Evolutionary conservation across 1,140 invertebrate genomes (phyloP).

Genomic region (Asobara japonica): DNA sequence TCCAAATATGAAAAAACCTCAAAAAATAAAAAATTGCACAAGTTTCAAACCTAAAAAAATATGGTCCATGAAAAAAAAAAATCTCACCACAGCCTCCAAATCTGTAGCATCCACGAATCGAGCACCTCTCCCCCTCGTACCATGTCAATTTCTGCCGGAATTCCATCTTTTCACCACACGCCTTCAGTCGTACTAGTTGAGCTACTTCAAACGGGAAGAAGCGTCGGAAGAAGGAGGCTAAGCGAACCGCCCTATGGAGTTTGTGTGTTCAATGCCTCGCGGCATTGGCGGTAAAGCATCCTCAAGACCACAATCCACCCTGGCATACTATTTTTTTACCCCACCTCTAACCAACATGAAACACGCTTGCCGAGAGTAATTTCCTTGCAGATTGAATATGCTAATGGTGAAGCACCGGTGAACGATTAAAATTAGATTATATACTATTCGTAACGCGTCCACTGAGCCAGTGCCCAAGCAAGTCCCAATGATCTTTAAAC

Average conservation of each 20-base stretch:
- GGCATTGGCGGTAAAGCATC: background rate
- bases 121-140: too few species aligned
- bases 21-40: too few species aligned
- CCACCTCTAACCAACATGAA: slow-evolving; percentile 21
- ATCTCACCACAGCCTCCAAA: too few species aligned
- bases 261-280: background rate
- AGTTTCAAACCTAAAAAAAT: too few species aligned
- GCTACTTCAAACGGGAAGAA: background rate
- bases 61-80: too few species aligned
- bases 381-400: slow-evolving; percentile 46
- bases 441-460: slow-evolving; percentile 35
- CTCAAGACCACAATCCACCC: background rate
- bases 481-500: slow-evolving; percentile 24
- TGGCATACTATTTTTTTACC: slow-evolving; percentile 4
- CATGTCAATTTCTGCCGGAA: too few species aligned
- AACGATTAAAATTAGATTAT: slow-evolving; percentile 46
- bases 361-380: slow-evolving; percentile 39
- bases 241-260: background rate
- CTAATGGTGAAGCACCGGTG: slow-evolving; percentile 33
- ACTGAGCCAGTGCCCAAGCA: too few species aligned
- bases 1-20: too few species aligned
- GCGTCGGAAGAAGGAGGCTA: background rate
- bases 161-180: too few species aligned
- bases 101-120: too few species aligned
- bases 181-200: too few species aligned